Evolutionary conservation across 2,113 vertebrate genomes (phyloP).

Genomic region (Solea solea): DNA sequence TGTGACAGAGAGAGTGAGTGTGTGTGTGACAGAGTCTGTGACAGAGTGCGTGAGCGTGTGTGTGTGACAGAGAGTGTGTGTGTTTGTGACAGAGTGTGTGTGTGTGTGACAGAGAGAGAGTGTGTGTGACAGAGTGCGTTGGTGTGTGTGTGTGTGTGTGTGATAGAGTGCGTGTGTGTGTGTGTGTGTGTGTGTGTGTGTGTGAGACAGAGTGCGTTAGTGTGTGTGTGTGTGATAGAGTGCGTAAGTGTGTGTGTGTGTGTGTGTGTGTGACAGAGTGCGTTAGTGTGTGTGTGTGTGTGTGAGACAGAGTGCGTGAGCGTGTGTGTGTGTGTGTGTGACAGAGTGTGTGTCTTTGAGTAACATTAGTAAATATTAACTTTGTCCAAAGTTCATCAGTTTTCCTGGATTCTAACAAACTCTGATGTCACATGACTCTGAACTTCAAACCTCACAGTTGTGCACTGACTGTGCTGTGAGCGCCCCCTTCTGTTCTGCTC

Average conservation of each 20-base stretch:
- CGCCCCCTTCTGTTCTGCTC: too few relatives aligned
- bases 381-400: slow-evolving; percentile 62
- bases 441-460: slow-evolving; percentile 33
- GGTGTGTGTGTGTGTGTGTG: too few relatives aligned
- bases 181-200: not conserved
- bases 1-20: too few relatives aligned
- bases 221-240: too few relatives aligned
- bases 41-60: not conserved
- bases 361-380: slow-evolving; percentile 56
- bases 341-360: slow-evolving; percentile 7
- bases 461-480: too few relatives aligned
- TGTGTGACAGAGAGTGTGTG: not conserved
- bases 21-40: too few relatives aligned
- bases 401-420: slow-evolving; percentile 17
- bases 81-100: not conserved
- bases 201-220: too few relatives aligned
- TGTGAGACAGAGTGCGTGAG: not conserved
- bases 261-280: too few relatives aligned
- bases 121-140: too few relatives aligned
- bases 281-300: not conserved
- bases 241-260: too few relatives aligned
- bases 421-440: slow-evolving; percentile 35
- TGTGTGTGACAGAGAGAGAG: too few relatives aligned
- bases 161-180: too few relatives aligned
- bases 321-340: not conserved